Conservation (phyloP, 2,888 invertebrate genomes). For the Ptilodon capucinus region DNA sequence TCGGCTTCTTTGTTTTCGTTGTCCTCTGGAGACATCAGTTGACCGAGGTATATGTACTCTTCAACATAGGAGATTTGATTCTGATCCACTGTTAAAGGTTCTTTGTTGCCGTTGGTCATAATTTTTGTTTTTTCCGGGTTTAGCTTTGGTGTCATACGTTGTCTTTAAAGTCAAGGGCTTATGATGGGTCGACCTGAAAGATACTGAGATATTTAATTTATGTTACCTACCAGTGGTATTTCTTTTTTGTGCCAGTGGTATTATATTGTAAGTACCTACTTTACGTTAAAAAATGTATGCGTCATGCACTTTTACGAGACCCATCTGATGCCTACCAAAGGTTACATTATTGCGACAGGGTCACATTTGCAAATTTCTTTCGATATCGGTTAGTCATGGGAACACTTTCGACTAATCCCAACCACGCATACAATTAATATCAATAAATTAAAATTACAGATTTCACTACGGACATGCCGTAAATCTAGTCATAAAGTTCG, state of each 20-base stretch:
- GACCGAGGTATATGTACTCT: too few species aligned
- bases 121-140: too few species aligned
- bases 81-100: too few species aligned
- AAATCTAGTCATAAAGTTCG: conserved; percentile 40
- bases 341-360: neutral
- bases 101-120: too few species aligned
- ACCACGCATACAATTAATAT: conserved; percentile 28
- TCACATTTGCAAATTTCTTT: conserved; percentile 11
- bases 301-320: too few species aligned
- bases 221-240: neutral
- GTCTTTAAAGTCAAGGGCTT: neutral
- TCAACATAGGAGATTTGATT: too few species aligned
- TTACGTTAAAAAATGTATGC: neutral
- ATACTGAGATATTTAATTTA: neutral
- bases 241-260: neutral
- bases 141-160: neutral
- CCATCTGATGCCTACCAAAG: too few species aligned
- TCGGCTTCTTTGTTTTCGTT: too few species aligned
- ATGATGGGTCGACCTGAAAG: neutral
- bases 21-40: too few species aligned
- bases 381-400: conserved; percentile 28
- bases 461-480: conserved; percentile 30
- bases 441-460: conserved; percentile 34
- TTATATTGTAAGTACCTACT: neutral
- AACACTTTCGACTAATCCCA: conserved; percentile 28